Conservation (phyloP, 1,140 invertebrate species). For the Drosophila lacertosa region DNA sequence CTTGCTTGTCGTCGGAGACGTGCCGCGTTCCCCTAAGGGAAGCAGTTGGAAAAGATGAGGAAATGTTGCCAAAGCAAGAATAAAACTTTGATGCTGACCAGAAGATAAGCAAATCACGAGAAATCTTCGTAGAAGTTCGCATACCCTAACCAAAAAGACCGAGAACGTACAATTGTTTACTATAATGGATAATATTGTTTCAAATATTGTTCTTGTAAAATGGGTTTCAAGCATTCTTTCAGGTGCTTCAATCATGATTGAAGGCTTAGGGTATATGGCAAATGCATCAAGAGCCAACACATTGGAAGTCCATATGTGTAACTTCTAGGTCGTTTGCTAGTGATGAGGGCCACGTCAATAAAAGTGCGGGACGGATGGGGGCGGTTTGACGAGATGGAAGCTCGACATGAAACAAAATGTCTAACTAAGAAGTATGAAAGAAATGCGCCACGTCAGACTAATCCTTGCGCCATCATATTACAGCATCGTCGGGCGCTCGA, state of each 20-base stretch:
- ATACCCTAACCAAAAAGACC: constrained; percentile 9
- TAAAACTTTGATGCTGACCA: constrained; percentile 49
- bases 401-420: constrained; percentile 70
- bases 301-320: constrained; percentile 36
- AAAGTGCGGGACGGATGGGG: background rate
- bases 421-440: constrained; percentile 63
- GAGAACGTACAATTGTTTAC: background rate
- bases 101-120: constrained; percentile 14
- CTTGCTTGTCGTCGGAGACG: constrained; percentile 76
- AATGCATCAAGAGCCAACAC: constrained; percentile 8
- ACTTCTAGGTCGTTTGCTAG: constrained; percentile 19
- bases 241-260: too few relatives aligned
- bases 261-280: constrained; percentile 18
- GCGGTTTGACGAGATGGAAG: constrained; percentile 10
- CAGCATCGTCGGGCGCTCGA: constrained; percentile 48
- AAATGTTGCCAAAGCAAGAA: constrained; percentile 45
- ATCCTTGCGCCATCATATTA: constrained; percentile 80
- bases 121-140: background rate
- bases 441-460: constrained; percentile 71
- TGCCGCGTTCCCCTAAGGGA: constrained; percentile 56
- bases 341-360: constrained; percentile 62
- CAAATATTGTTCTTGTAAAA: too few relatives aligned
- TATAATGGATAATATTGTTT: too few relatives aligned
- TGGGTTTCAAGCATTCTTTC: too few relatives aligned
- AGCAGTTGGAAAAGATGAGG: constrained; percentile 32